phyloP scores from a whole-genome alignment of 2,113 vertebrate genomes.

The Setophaga coronata region DNA sequence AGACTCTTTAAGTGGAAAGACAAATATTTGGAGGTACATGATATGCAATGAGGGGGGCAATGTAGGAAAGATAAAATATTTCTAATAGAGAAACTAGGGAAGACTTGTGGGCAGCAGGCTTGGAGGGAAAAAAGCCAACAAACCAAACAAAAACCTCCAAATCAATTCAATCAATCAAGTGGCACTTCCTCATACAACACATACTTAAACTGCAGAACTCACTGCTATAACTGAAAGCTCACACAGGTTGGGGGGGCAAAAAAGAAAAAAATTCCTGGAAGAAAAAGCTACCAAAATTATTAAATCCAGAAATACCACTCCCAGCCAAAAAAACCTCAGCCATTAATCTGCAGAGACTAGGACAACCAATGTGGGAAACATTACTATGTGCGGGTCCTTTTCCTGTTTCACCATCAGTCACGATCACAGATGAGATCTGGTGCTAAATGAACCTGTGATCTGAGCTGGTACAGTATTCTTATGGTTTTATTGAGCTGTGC shows the following conservation, averaged over 20 bases:
- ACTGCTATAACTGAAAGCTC: neutral
- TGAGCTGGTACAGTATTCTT: neutral
- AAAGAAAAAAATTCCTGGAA: neutral
- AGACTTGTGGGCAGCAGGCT: neutral
- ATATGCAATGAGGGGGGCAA: neutral
- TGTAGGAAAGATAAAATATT: neutral
- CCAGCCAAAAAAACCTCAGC: neutral
- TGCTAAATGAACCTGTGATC: neutral
- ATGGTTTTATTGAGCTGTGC: neutral
- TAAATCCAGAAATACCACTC: neutral
- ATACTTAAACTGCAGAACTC: neutral
- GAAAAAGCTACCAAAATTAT: neutral
- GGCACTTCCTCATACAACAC: constrained; percentile 19
- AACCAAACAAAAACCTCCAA: neutral
- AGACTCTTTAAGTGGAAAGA: neutral
- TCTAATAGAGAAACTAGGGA: neutral
- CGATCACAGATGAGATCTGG: neutral
- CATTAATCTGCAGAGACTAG: neutral
- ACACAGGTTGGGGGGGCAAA: neutral
- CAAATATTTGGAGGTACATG: neutral
- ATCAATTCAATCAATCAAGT: neutral
- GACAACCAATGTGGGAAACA: neutral
- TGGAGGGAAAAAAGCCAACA: neutral
- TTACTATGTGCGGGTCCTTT: neutral
- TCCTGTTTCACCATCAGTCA: neutral